Evolutionary conservation across 1,140 invertebrate genomes (phyloP), one percentile per base, ranked within the genome.

Genomic region (Nomia melanderi): DNA sequence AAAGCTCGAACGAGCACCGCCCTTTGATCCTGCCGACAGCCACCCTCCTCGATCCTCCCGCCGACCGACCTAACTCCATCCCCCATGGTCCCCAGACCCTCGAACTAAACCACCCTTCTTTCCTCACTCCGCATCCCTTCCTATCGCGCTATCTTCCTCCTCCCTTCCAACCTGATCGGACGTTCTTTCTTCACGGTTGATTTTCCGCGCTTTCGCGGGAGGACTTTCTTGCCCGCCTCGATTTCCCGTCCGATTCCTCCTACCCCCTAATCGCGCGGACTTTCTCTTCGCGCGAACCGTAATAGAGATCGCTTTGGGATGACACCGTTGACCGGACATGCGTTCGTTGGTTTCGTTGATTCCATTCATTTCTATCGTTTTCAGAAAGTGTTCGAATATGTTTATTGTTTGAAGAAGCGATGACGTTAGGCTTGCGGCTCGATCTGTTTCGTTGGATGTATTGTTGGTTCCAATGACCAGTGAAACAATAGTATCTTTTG

Each of bases 1-100:
- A 88, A 86, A 88, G 77, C 87, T 90, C 86, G 84, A 87, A 87
- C 88, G 87, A 89, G 83, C 84, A 84, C 84, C 87, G 88, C 86
- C 91, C 92, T 92, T 92, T 92, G 91, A 92, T 92, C 90, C 88
- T 91, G 87, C 91, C 91, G 90, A 90, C 90, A 87, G 79, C 87
- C 88, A 90, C 91, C 91, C 91, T 88, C 86, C 84, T 87, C 83
- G 81, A 83, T 85, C 85, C 83, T 80, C 67, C n/a, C 69, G 65
- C 81, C 73, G 75, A 7, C 72, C 80, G 50, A 85, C 82, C 79
- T 53, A 83, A 83, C 85, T 84, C 73, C 86, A 79, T 84, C 85
- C 79, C 81, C 74, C 64, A 78, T 83, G 71, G 75, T 65, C 82
- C 65, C 83, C 81, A 76, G 66, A 59, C 76, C 73, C 41, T 77